Evolutionary conservation across 2,888 invertebrate species (phyloP), one percentile per base, ranked within the genome.

Genomic region (Eilema depressum): DNA sequence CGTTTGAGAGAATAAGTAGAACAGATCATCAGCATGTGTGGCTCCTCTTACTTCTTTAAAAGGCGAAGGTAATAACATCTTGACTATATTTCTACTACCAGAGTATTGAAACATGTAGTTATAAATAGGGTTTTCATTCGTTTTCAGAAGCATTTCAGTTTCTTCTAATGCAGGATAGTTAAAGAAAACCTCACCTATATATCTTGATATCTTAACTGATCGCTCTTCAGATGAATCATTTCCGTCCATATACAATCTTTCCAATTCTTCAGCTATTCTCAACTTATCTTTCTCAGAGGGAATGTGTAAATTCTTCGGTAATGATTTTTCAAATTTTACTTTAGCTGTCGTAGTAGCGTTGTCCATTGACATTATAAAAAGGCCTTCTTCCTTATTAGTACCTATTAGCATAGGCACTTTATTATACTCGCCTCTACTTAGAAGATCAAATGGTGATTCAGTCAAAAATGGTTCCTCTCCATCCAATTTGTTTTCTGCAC

Each of bases 361-460:
- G 68, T 95, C 94, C 76, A 91, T 71, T 0, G 74, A 76, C 0
- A 86, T 79, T 69, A 94, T 83, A 7, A 93, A 68, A 20, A 90
- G 76, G 0, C 94, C 95, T 83, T 95, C 95, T 66, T 88, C 86
- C 30, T 80, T 84, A 59, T 88, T 92, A 10, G 78, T 70, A 0
- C 94, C 94, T 28, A 93, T 83, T 8, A 95, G 91, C 78, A 92
- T 78, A 0, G 95, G 95, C 1, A 94, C 90, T 83, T 91, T 92
- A 57, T 90, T 89, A 41, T 88, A 92, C 14, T 87, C 81, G 3
- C 93, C 92, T 75, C 81, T 86, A 2, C 75, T 72, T 0, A 93
- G 74, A 5, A 89, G 73, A 57, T 90, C 86, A 61, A 86, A 84
- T 4, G 94, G 93, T 23, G 80, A 71, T 57, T 92, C 89, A 3